Evolutionary conservation across 2,113 vertebrate genomes (phyloP).

Genomic region (Notothenia coriiceps): DNA sequence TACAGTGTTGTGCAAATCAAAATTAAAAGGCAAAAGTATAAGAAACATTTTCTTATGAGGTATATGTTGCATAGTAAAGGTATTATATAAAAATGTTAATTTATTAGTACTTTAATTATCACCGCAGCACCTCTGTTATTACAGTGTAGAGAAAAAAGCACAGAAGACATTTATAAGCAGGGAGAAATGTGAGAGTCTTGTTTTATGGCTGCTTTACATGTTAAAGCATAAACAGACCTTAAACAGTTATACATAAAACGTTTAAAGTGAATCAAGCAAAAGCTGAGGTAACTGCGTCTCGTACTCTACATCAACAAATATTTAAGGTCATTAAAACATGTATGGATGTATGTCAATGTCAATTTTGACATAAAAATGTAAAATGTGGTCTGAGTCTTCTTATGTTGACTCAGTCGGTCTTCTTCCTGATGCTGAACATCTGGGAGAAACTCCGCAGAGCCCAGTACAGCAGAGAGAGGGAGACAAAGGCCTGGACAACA

Average conservation of each 20-base stretch:
- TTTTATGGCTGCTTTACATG: background rate
- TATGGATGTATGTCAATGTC: background rate
- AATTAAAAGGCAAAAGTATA: background rate
- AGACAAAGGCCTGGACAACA: constrained; percentile 87
- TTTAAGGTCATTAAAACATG: background rate
- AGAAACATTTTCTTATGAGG: background rate
- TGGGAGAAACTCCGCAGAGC: constrained; percentile 81
- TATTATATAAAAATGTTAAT: background rate
- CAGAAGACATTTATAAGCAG: background rate
- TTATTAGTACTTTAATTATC: constrained; percentile 3
- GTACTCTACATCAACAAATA: too few species aligned
- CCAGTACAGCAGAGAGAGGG: constrained; percentile 89
- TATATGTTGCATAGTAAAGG: constrained; percentile 13
- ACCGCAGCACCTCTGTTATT: background rate
- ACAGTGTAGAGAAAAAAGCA: background rate
- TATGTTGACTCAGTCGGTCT: constrained; percentile 69
- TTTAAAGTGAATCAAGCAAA: constrained; percentile 6
- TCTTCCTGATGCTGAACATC: constrained; percentile 74
- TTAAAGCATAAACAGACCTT: background rate
- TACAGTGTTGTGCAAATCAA: constrained; percentile 14
- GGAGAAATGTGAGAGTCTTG: background rate
- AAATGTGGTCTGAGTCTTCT: background rate
- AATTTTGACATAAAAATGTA: background rate
- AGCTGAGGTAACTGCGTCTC: background rate
- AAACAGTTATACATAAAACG: background rate